A percentile compares a stretch with the other conserved stretches of the same genome.
Evolutionary conservation across 2,113 vertebrate genomes (phyloP).

Genomic region (Archocentrus centrarchus): DNA sequence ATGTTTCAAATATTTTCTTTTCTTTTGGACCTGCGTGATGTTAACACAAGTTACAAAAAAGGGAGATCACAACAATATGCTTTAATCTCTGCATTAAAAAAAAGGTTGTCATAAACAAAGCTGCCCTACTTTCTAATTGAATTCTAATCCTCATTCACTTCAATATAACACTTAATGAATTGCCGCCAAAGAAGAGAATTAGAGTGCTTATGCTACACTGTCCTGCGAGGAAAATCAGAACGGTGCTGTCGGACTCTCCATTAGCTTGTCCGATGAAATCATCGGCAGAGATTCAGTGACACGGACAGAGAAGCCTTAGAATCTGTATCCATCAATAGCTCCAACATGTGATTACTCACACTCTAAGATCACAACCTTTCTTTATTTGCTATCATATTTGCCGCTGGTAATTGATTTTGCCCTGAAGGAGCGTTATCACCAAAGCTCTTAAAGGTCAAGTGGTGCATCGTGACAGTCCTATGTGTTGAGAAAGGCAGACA

Average conservation of each 20-base stretch:
- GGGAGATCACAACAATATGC: not conserved
- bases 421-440: conserved; percentile 53
- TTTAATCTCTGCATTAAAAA: not conserved
- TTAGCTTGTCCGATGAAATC: conserved; percentile 55
- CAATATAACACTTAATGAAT: conserved; percentile 38
- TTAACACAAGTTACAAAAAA: not conserved
- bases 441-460: conserved; percentile 70
- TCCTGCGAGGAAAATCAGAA: conserved; percentile 28
- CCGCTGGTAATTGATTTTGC: conserved; percentile 69
- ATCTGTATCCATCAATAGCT: conserved; percentile 12
- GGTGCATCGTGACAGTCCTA: conserved; percentile 47
- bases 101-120: conserved; percentile 38
- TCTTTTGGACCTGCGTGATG: not conserved
- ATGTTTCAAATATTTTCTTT: conserved; percentile 21
- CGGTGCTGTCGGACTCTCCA: conserved; percentile 38
- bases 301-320: conserved; percentile 35
- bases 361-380: conserved; percentile 38
- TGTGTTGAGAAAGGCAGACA: conserved; percentile 65
- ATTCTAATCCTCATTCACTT: conserved; percentile 41
- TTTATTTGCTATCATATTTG: conserved; percentile 54
- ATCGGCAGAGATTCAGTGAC: conserved; percentile 60
- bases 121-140: conserved; percentile 49
- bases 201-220: not conserved
- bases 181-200: conserved; percentile 25
- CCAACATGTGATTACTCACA: conserved; percentile 33